Evolutionary conservation across 2,888 invertebrate genomes (phyloP).

Genomic region (Himalopsyche japonica): DNA sequence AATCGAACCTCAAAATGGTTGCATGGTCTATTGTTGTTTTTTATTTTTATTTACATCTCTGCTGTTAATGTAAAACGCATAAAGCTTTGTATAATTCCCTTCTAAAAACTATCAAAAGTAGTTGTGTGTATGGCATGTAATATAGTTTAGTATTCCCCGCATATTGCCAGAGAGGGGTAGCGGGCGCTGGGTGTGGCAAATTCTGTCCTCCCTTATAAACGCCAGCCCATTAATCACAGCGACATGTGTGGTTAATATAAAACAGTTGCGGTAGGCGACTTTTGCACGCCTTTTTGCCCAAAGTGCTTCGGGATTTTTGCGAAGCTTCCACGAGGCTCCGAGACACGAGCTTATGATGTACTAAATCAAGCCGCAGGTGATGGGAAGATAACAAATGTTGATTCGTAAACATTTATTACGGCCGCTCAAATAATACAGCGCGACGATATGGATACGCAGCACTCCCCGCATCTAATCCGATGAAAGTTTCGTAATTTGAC

Average conservation of each 20-base stretch:
- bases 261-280: conserved; percentile 15
- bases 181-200: not conserved
- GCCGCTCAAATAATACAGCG: not conserved
- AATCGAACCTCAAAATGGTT: no score
- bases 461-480: not conserved
- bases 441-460: not conserved
- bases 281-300: not conserved
- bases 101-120: no score
- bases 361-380: conserved; percentile 6
- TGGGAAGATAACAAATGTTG: conserved; percentile 1
- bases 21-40: no score
- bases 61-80: no score
- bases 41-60: no score
- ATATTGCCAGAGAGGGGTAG: conserved; percentile 1
- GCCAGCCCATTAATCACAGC: conserved; percentile 11
- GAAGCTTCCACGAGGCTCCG: not conserved
- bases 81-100: no score
- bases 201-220: not conserved
- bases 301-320: conserved; percentile 2
- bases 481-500: not conserved
- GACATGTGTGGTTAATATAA: conserved; percentile 13
- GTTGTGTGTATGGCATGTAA: not conserved
- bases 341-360: not conserved
- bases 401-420: conserved; percentile 1
- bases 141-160: conserved; percentile 6